These are phyloP conservation scores for Phaedon cochleariae DNA, from an alignment of 2,888 invertebrate species.

Conservation along the genomic window DNA sequence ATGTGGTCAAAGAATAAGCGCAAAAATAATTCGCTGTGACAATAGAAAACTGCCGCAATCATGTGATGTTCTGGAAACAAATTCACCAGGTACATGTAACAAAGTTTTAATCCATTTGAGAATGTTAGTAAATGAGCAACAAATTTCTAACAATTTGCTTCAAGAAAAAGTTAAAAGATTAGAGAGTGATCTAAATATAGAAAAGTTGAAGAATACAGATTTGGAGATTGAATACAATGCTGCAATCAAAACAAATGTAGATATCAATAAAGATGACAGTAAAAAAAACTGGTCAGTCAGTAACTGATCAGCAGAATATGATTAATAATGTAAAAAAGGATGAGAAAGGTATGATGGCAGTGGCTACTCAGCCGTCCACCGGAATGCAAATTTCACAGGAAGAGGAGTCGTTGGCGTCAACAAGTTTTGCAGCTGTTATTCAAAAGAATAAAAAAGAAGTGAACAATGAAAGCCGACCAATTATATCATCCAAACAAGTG, in stretches of 20 bases:
- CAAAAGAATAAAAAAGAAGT: slow-evolving; percentile 10
- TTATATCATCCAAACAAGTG: slow-evolving; percentile 13
- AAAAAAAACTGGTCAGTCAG: slow-evolving; percentile 9
- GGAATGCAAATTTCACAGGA: slow-evolving; percentile 1
- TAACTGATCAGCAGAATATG: slow-evolving; percentile 19
- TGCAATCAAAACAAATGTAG: not conserved
- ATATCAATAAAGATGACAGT: not conserved
- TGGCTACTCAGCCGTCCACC: slow-evolving; percentile 8
- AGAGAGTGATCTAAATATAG: not conserved
- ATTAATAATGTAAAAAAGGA: slow-evolving; percentile 8
- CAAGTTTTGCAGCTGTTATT: slow-evolving; percentile 16
- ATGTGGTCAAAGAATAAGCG: slow-evolving; percentile 15
- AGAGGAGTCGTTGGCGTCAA: slow-evolving; percentile 1
- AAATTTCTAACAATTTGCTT: not conserved
- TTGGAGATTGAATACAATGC: not conserved
- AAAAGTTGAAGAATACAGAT: slow-evolving; percentile 8
- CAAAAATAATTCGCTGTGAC: slow-evolving; percentile 5
- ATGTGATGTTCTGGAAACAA: slow-evolving; percentile 2
- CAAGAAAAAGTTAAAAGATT: slow-evolving; percentile 12
- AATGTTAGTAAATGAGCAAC: not conserved
- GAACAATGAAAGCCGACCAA: slow-evolving; percentile 7
- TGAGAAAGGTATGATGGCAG: not conserved
- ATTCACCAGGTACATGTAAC: not conserved
- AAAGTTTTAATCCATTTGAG: not conserved
- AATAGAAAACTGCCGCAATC: not conserved